Evolutionary conservation across 2,888 invertebrate species (phyloP), one percentile per base, ranked within the genome.

Genomic region (Falcaria lacertinaria): DNA sequence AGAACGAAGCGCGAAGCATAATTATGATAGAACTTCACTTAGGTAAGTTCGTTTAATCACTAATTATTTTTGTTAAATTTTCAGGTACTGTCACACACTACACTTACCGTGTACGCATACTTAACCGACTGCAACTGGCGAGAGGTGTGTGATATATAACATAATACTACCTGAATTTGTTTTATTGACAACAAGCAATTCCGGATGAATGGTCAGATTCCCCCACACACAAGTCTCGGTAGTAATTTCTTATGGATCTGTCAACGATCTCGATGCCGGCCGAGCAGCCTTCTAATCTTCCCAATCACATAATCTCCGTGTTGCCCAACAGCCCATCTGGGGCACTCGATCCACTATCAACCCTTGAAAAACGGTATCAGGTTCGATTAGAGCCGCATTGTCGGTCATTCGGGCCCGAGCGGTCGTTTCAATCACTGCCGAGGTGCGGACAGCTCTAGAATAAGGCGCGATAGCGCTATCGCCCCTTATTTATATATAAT

Each of bases 401-500:
- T 28, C 28, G 28, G 28, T 28, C 28, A 28, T 28, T n/a, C n/a
- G n/a, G n/a, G n/a, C 11, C 28, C 11, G 11, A 11, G 25, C 22
- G 14, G 22, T 15, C 22, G 14, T 22, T 22, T 4, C 37, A 14
- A 37, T 37, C 37, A 22, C 37, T 22, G 14, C 25, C 37, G 22
- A 22, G 22, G 37, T 37, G 22, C 8, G 37, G 25, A 22, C 13
- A 37, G 3, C 28, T n/a, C n/a, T n/a, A n/a, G n/a, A n/a, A n/a
- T n/a, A n/a, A n/a, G n/a, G 28, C 7, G 28, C 7, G 13, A 19
- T 42, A 15, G n/a, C 13, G n/a, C 14, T 62, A 48, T 52, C 47
- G 55, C 36, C 44, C 47, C 46, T 52, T 61, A 50, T 61, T 60
- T 60, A 60, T 61, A 58, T 61, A 54, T 58, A 60, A 58, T 48